Base-by-base conservation (phyloP, 2,113 vertebrate genomes). In the Canis aureus region DNA sequence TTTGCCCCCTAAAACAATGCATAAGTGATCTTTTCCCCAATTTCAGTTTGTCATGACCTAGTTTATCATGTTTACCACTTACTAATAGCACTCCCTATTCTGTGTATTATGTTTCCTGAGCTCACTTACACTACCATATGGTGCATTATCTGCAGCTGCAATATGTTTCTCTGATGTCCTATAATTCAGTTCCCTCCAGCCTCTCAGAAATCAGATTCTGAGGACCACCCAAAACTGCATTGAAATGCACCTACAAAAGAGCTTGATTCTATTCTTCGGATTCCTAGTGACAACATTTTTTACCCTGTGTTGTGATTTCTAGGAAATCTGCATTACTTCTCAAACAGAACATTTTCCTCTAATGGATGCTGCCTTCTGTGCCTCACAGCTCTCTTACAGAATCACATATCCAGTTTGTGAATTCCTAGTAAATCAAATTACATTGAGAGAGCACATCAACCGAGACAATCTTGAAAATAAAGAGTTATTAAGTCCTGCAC, bases 251-350 rank as follows among this genome's bases (percentile, higher is more conserved):
- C 29, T 32, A 38, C 19, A 59, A 55, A 91, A 23, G 4, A 96
- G 64, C n/a, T 89, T 95, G 64, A 96, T 95, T 25, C 69, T 15
- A 35, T 64, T 32, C 8, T 60, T 57, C 78, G 22, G 81, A 82
- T 89, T 94, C 53, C 80, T 3, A 53, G 79, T 84, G 15, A 92
- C 62, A 97, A 64, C 96, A 95, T 96, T 76, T 76, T 97, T 98
- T 86, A 55, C 49, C 80, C 51, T 60, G 53, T 35, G 20, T 88
- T 67, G 67, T 17, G 76, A 59, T 81, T 69, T 86, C 76, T 16
- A 43, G 71, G 38, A 95, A 90, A 84, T 78, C 59, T 84, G 1
- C 16, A 27, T 38, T 57, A 67, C 32, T 76, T 90, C 85, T 83
- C 55, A 93, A 69, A 95, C 23, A n/a, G 59, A 82, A 93, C 51